These are phyloP conservation scores for Channa striata DNA, from an alignment of 2,797 vertebrate genomes.

Conservation along the genomic window DNA sequence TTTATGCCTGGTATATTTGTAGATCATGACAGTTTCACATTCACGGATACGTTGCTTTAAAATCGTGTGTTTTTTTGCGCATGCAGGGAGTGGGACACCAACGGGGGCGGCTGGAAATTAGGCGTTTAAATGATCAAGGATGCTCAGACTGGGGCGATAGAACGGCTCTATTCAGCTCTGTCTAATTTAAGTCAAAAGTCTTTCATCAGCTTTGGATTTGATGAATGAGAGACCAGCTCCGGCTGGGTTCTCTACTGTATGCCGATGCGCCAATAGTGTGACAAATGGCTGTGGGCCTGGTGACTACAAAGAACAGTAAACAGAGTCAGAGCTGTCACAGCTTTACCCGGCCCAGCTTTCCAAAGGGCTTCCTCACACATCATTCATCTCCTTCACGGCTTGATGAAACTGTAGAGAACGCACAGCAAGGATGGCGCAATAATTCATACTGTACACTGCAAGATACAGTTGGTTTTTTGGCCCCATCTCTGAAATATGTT, in stretches of 20 bases:
- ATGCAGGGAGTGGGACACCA: constrained; percentile 12
- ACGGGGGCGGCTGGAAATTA: constrained; percentile 42
- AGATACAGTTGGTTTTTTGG: constrained; percentile 37
- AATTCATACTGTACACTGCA: constrained; percentile 39
- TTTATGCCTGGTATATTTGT: constrained; percentile 47
- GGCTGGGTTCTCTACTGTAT: constrained; percentile 54
- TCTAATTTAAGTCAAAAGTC: constrained; percentile 70
- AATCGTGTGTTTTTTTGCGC: constrained; percentile 43
- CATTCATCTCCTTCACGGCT: constrained; percentile 77
- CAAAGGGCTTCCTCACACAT: constrained; percentile 60
- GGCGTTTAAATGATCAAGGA: constrained; percentile 62
- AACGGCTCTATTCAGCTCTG: constrained; percentile 64
- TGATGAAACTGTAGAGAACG: constrained; percentile 76
- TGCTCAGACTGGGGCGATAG: constrained; percentile 29
- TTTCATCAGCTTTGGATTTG: constrained; percentile 68
- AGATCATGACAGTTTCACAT: constrained; percentile 59
- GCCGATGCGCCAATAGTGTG: constrained; percentile 66
- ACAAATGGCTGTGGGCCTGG: constrained; percentile 74
- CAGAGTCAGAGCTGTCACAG: constrained; percentile 59
- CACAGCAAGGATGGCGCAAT: constrained; percentile 54
- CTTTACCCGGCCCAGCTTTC: constrained; percentile 64
- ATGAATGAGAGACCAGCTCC: constrained; percentile 72
- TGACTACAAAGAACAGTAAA: constrained; percentile 78
- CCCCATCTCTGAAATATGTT: constrained; percentile 36
- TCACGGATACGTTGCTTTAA: constrained; percentile 56